Percentiles rank a stretch among this genome's conserved stretches.
Conservation (phyloP, 1,140 invertebrate genomes). For the Whitmania pigra region DNA sequence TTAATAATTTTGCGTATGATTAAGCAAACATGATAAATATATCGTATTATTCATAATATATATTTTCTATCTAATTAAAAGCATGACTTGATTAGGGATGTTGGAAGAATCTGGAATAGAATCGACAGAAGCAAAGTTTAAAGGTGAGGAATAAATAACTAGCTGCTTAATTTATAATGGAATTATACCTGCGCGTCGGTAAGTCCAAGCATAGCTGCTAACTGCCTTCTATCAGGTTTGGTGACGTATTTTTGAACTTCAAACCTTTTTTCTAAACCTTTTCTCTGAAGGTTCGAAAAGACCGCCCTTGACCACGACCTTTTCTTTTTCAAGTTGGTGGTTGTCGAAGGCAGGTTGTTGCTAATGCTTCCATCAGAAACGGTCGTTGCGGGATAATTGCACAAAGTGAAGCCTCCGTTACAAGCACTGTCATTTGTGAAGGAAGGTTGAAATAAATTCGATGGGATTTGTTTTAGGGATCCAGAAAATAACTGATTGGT, state of each 20-base stretch:
- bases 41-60: too few species aligned
- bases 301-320: conserved; percentile 81
- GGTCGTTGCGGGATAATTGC: background rate
- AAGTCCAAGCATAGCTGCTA: conserved; percentile 83
- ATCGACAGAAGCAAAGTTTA: too few species aligned
- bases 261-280: conserved; percentile 83
- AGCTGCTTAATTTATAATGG: too few species aligned
- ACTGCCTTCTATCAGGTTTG: conserved; percentile 86
- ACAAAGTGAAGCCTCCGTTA: background rate
- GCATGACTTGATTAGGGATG: too few species aligned
- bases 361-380: background rate
- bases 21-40: too few species aligned
- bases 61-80: too few species aligned
- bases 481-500: too few species aligned
- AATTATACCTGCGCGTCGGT: conserved; percentile 73
- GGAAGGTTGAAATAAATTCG: too few species aligned
- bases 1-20: too few species aligned
- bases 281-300: conserved; percentile 78
- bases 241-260: conserved; percentile 96
- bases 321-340: conserved; percentile 55
- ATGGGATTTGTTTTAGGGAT: too few species aligned
- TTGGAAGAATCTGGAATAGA: too few species aligned
- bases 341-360: background rate
- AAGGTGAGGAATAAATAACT: too few species aligned
- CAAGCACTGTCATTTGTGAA: background rate